Conservation (phyloP, 2,797 vertebrate genomes). For the Kryptolebias ocellatus region DNA sequence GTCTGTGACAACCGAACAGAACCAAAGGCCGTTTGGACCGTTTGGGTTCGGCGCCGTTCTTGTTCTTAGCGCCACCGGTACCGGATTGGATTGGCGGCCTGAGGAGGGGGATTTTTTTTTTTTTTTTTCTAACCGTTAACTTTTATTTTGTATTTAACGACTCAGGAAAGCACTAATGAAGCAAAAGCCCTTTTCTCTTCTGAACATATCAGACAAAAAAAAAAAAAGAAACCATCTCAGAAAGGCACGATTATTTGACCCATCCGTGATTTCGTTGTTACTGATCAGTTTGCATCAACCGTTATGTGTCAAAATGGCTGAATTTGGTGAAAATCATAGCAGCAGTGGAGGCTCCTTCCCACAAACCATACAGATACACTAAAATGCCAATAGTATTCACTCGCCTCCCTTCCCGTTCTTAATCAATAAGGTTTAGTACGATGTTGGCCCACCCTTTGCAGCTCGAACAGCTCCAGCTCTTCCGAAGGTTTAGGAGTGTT, state of each 20-base stretch:
- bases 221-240: constrained; percentile 13
- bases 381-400: too few species aligned
- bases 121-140: constrained; percentile 62
- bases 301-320: not conserved
- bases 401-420: too few species aligned
- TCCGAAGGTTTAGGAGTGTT: too few species aligned
- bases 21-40: constrained; percentile 67
- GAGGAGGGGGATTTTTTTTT: constrained; percentile 30
- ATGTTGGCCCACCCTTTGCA: too few species aligned
- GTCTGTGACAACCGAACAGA: constrained; percentile 47
- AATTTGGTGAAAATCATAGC: not conserved
- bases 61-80: constrained; percentile 7
- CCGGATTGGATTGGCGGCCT: too few species aligned
- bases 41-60: too few species aligned
- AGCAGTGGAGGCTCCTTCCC: too few species aligned
- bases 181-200: constrained; percentile 49
- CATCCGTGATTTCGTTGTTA: constrained; percentile 7
- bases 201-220: constrained; percentile 47
- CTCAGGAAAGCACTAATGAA: constrained; percentile 79
- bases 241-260: constrained; percentile 21
- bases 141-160: constrained; percentile 79
- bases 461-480: too few species aligned
- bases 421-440: too few species aligned
- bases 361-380: too few species aligned
- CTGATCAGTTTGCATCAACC: not conserved